Base-by-base conservation (phyloP, 2,888 invertebrate species). In the Lycia hirtaria region DNA sequence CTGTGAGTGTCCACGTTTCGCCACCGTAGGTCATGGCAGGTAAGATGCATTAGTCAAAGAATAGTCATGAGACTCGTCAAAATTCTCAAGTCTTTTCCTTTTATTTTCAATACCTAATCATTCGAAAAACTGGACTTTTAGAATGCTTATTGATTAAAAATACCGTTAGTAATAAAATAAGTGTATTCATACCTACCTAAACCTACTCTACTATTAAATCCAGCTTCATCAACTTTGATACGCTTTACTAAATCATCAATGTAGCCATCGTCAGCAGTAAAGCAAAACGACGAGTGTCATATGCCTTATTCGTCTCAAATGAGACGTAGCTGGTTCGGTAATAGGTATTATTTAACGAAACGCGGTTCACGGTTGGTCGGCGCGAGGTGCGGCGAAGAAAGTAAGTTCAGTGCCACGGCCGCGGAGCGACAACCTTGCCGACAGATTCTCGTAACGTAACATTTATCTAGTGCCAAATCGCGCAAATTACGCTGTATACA, bases 391-490 rank as follows among this genome's bases (percentile, higher is more conserved):
- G 69, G 68, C 72, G 79, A 87, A 88, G 90, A 88, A 89, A 90
- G 89, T 87, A 90, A 91, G 91, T 91, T 92, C 92, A 92, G 83
- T 91, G 91, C 87, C 91, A 91, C 83, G 91, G 91, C 77, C 89
- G 75, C 78, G 80, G 81, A 80, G 82, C 88, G 88, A 88, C 91
- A 88, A 88, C 89, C 89, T 89, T 86, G 86, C 78, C 43, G 53
- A 35, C 48, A 47, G 44, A 51, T 35, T 48, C 58, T 56, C 57
- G 65, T 68, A 66, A 76, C 78, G 73, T 76, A 73, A 75, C 71
- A 70, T 66, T 71, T 67, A 71, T 75, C 75, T 74, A 74, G 70
- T 75, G 75, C 75, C 77, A 75, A 77, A 76, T 77, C 73, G 71
- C 72, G 52, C 56, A 52, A 59, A 59, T 52, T 41, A 26, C 30